Evolutionary conservation across 2,113 vertebrate species (phyloP), one percentile per base, ranked within the genome.

Genomic region (Bettongia penicillata): DNA sequence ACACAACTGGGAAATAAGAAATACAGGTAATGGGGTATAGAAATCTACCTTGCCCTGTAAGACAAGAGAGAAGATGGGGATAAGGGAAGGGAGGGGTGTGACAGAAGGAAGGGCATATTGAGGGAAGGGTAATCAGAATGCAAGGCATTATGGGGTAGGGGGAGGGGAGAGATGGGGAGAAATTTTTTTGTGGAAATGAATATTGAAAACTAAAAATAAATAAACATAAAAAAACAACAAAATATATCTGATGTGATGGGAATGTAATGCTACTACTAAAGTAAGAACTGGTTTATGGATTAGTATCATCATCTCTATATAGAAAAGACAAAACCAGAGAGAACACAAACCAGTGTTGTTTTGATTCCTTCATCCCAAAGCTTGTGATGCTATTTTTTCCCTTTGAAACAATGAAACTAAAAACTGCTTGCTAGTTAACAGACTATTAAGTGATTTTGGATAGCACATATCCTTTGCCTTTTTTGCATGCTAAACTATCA

Each of bases 401-500:
- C 57, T 57, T 90, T 24, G 91, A 95, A 95, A 91, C 1, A 50
- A 28, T 19, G 48, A 89, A 68, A 47, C 43, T 16, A 37, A 90
- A 96, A 49, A 12, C 8, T 91, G 19, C n/a, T 22, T 43, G 43
- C 47, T 92, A 90, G 49, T 50, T 95, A 95, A n/a, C 22, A 94
- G 51, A 95, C n/a, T 19, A 90, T 92, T 95, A 95, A 96, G 6
- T 51, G n/a, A 90, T 0, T 68, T 53, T 93, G 6, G 8, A 24
- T 8, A 1, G 37, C 19, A 43, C n/a, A 84, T 84, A 43, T 23
- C 25, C 93, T 49, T 47, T 96, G 0, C 91, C 68, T 96, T 93
- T 23, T 57, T 96, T 94, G 93, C 28, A 16, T 2, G 50, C 23
- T 93, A 51, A 93, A 43, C 51, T 95, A 93, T 52, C 68, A 53